These are phyloP conservation scores for Echinops telfairi DNA, from an alignment of 2,113 vertebrate genomes.

Conservation along the genomic window DNA sequence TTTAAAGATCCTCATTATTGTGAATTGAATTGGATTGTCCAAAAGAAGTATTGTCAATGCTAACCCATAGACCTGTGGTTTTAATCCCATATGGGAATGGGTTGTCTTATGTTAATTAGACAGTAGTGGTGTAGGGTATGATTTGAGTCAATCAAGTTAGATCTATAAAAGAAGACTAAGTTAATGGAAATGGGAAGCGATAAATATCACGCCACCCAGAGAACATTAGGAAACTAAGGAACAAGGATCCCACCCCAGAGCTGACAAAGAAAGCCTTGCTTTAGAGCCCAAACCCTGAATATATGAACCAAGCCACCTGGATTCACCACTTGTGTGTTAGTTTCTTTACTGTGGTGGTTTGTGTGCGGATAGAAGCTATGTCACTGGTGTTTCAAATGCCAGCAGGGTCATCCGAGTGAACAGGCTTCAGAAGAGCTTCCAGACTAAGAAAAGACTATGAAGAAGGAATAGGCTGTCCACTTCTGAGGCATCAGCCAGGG, in stretches of 20 bases:
- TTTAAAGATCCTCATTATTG: neutral
- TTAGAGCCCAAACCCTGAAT: neutral
- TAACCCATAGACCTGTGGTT: neutral
- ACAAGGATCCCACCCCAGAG: neutral
- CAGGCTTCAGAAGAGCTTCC: no score
- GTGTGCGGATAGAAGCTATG: no score
- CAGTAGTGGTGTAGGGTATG: neutral
- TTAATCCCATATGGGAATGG: neutral
- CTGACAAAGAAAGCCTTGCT: neutral
- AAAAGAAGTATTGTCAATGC: neutral
- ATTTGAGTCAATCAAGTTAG: neutral
- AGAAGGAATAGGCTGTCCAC: no score
- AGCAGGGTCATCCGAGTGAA: no score
- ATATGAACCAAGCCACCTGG: neutral
- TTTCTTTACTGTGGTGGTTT: no score
- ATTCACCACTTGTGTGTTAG: no score
- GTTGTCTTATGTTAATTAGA: neutral
- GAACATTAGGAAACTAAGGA: neutral
- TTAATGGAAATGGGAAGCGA: neutral
- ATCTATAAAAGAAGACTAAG: neutral
- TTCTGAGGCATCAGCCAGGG: no score
- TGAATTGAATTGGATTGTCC: neutral
- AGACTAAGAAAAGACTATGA: no score
- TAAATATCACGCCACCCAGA: neutral
- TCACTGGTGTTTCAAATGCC: no score